Evolutionary conservation across 1,140 invertebrate species (phyloP), one percentile per base, ranked within the genome.

Genomic region (Hypsibius dujardini): DNA sequence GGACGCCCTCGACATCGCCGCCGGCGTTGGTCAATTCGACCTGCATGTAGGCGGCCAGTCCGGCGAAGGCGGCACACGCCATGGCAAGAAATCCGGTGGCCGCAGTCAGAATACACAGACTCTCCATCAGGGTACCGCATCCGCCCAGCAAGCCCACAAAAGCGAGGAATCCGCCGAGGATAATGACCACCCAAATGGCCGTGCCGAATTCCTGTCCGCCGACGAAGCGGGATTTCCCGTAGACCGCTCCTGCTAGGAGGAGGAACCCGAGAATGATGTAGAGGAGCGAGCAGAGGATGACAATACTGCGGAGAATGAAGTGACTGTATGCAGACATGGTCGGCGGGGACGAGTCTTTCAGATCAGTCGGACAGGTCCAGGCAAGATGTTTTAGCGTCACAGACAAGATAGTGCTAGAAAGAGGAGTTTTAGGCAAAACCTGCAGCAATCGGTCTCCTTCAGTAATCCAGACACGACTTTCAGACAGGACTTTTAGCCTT

Each of bases 11-110:
- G 62, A 67, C 62, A 15, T 67, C 62, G 12, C 12, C 3, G 45
- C 62, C 62, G 62, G 62, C 62, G 45, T 67, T 67, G 12, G 12
- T 12, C 45, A 67, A 67, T 67, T 67, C 42, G 12, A 12, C 62
- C 3, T 67, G 62, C 45, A 45, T 45, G 42, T 67, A 67, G 42
- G 45, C 45, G 12, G 12, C 45, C 12, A 67, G 42, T 15, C 62
- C 42, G 62, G 7, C 62, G 62, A 42, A 67, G n/a, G 50, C 62
- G 12, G 42, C 62, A 67, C 62, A 67, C 45, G 42, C 62, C 7
- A 67, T 45, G 3, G 62, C 62, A 3, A 42, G 7, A 42, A 3
- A 67, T 67, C 3, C 42, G 7, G 62, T 42, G 62, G 62, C 12
- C 3, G n/a, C 50, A 7, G n/a, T n/a, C 50, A 56, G 50, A n/a